These are phyloP conservation scores for Heliconius cydno DNA, from an alignment of 2,888 invertebrate species.

Conservation along the genomic window DNA sequence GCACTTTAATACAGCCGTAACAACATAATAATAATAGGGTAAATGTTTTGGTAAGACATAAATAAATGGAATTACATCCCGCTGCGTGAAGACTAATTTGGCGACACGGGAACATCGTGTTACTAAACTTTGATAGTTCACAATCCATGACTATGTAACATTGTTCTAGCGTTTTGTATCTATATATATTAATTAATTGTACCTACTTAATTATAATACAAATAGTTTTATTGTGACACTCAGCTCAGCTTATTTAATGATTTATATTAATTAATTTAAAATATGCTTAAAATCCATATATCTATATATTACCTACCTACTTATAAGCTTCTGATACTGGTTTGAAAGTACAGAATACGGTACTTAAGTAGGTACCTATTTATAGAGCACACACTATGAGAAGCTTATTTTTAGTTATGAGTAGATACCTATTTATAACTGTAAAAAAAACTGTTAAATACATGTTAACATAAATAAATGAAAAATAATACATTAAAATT, in stretches of 20 bases:
- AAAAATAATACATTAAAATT: conserved; percentile 9
- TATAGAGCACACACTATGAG: neutral
- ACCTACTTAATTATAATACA: too few species aligned
- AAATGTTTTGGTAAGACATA: conserved; percentile 83
- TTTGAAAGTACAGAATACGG: neutral
- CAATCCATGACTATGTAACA: neutral
- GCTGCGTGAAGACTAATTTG: conserved; percentile 72
- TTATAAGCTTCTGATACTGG: neutral
- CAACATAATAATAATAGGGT: conserved; percentile 81
- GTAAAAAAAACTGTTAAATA: neutral
- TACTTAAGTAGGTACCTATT: neutral
- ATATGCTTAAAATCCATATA: neutral
- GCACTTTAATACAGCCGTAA: conserved; percentile 82
- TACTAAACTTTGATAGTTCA: conserved; percentile 16
- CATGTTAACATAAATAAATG: neutral
- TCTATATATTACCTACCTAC: neutral
- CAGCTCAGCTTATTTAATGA: too few species aligned
- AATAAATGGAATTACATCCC: conserved; percentile 74
- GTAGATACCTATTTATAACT: neutral
- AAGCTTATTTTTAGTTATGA: neutral
- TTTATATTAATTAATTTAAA: neutral
- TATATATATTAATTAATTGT: too few species aligned
- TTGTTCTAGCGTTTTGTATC: neutral
- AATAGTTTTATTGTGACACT: too few species aligned
- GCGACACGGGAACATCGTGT: conserved; percentile 54